Conservation (phyloP, 2,113 vertebrate species). For the Microcebus murinus region DNA sequence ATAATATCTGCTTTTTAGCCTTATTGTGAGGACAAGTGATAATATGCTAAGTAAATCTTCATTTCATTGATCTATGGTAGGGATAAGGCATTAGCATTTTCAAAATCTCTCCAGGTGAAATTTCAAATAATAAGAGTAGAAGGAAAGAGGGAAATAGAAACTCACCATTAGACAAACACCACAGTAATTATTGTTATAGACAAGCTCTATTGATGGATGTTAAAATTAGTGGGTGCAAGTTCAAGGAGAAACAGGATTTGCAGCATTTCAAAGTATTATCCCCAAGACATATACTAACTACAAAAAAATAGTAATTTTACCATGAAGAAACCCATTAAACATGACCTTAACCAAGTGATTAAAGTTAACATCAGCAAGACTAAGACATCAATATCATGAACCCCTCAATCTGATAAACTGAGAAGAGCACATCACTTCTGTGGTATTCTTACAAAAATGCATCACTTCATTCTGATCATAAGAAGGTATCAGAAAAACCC, state of each 20-base stretch:
- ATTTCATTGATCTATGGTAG: not conserved
- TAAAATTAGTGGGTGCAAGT: not conserved
- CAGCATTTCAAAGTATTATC: not conserved
- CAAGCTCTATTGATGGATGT: not conserved
- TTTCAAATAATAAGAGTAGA: not conserved
- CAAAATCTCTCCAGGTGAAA: not conserved
- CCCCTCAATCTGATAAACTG: not conserved
- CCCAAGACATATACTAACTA: not conserved
- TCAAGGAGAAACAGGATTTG: constrained; percentile 23
- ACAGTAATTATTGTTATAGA: not conserved
- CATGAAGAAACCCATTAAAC: not conserved
- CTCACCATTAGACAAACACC: not conserved
- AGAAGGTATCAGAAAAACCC: not conserved
- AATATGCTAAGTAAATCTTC: not conserved
- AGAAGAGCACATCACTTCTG: not conserved
- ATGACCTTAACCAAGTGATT: not conserved
- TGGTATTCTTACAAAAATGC: not conserved
- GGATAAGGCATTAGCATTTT: not conserved
- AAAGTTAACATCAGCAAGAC: not conserved
- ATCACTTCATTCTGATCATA: not conserved
- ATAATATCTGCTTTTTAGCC: not conserved
- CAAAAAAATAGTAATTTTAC: not conserved
- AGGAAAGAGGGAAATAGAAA: not conserved
- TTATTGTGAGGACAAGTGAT: not conserved
- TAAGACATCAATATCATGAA: not conserved